phyloP scores from a whole-genome alignment of 2,888 invertebrate genomes.

The Diplazon laetatorius region DNA sequence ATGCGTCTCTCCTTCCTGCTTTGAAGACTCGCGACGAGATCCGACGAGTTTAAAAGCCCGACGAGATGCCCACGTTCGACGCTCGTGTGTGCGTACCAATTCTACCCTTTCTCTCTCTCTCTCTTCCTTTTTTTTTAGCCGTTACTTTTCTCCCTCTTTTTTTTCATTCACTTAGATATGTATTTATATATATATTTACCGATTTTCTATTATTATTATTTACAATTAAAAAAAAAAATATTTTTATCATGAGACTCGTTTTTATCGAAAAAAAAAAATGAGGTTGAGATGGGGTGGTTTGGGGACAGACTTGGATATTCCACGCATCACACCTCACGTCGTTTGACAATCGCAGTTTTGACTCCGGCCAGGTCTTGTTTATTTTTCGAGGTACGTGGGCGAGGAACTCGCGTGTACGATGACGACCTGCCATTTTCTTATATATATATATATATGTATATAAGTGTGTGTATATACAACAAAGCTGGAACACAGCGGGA shows the following conservation, averaged over 20 bases:
- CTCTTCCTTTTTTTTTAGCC: background rate
- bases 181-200: too few relatives aligned
- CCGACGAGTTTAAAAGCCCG: conserved; percentile 44
- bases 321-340: conserved; percentile 1
- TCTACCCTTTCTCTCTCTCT: background rate
- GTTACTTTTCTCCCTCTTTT: too few relatives aligned
- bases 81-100: conserved; percentile 9
- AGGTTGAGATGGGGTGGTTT: too few relatives aligned
- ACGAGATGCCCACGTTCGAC: conserved; percentile 18
- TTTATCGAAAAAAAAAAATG: background rate
- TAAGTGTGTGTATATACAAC: conserved; percentile 15
- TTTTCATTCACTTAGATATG: too few relatives aligned
- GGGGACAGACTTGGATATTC: conserved; percentile 40
- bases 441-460: too few relatives aligned
- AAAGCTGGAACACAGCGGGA: conserved; percentile 5
- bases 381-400: conserved; percentile 56
- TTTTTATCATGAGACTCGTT: background rate
- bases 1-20: conserved; percentile 42
- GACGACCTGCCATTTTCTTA: conserved; percentile 39
- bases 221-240: background rate
- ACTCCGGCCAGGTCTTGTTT: conserved; percentile 51
- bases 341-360: conserved; percentile 37
- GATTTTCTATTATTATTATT: too few relatives aligned
- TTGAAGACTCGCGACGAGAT: conserved; percentile 25
- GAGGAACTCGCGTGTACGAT: conserved; percentile 45